Conservation (phyloP, 2,113 vertebrate species). For the Trogon melanurus region DNA sequence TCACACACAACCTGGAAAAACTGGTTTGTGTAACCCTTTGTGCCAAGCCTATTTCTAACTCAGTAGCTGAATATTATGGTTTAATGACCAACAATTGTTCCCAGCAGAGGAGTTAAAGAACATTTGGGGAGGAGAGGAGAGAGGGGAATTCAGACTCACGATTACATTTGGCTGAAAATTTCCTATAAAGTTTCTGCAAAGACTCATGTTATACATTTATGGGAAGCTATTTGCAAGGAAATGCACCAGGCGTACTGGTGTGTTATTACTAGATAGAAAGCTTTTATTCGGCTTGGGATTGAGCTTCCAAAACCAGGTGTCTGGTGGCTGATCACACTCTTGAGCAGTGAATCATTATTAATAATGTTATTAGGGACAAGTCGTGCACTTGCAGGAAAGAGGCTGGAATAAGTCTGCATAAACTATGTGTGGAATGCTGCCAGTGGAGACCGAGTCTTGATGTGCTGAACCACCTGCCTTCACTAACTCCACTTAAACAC, state of each 20-base stretch:
- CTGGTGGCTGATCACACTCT: not conserved
- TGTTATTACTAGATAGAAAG: not conserved
- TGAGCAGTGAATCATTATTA: not conserved
- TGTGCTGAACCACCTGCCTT: not conserved
- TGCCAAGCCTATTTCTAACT: constrained; percentile 16
- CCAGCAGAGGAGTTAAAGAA: constrained; percentile 9
- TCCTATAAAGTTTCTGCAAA: not conserved
- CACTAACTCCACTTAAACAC: not conserved
- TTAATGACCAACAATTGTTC: not conserved
- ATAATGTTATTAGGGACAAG: not conserved
- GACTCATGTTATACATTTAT: not conserved
- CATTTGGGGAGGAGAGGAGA: not conserved
- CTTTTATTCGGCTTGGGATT: not conserved
- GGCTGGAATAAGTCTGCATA: not conserved
- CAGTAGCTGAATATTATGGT: not conserved
- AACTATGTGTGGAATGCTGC: not conserved
- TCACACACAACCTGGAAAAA: constrained; percentile 47
- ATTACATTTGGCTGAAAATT: constrained; percentile 8
- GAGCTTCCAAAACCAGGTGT: not conserved
- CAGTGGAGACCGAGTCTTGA: not conserved
- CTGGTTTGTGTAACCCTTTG: constrained; percentile 48
- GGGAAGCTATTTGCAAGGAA: not conserved
- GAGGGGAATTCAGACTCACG: not conserved
- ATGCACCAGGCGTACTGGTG: not conserved
- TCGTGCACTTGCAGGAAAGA: not conserved